Base-by-base conservation (phyloP, 2,888 invertebrate species). In the Eristalis pertinax region DNA sequence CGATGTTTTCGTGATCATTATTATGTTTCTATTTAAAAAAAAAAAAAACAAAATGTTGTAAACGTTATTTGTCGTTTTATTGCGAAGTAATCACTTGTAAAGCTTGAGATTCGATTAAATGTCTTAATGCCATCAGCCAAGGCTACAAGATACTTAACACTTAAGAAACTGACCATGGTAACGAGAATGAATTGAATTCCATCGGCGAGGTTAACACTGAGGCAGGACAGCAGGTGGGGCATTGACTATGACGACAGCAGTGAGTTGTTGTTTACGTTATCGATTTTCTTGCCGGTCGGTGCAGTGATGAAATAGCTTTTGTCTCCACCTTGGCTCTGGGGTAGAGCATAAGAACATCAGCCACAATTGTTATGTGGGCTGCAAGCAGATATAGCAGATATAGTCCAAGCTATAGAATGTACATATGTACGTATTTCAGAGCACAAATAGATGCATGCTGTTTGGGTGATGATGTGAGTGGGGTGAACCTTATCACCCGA, bases 61-160 rank as follows among this genome's bases (percentile, higher is more conserved):
- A 75, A 78, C 56, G 58, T 70, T 76, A 29, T 2, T 87, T 84
- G 87, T 80, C 87, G 84, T 87, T 84, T 80, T 87, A 80, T 80
- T 87, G 84, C 58, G 38, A 70, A 22, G 32, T 0, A 32, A 26
- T 19, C 38, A 13, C 19, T 50, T 50, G 50, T 50, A 67, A 24
- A 60, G 56, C 35, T 26, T 76, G 26, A 50, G 62, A 41, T 58
- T 50, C 50, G 50, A 50, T 43, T 7, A 15, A 15, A 29, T 26
- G 10, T 58, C 65, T 75, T n/a, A 32, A 68, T 32, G 19, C 35
- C 35, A 64, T 29, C 22, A 38, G 19, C 15, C 38, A 29, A 41
- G 11, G 32, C 24, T 32, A 67, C 22, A 43, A 60, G 13, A 22
- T 26, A 69, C 60, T 60, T 60, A 41, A 69, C 41, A 81, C 69